Evolutionary conservation across 2,113 vertebrate species (phyloP).

Genomic region (Thymallus thymallus): DNA sequence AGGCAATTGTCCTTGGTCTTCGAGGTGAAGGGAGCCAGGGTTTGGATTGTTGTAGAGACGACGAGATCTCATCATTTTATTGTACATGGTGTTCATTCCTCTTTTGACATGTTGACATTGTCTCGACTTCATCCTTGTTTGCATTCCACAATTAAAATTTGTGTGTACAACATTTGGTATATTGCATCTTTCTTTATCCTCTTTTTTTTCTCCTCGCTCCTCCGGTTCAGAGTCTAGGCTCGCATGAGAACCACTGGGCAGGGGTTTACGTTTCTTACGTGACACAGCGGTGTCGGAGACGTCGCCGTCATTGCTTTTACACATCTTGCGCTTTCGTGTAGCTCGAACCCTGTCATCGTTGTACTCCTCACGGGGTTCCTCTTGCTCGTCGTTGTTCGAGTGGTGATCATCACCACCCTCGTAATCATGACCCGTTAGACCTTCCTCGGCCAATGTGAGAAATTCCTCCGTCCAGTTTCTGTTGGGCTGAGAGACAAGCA

Average conservation of each 20-base stretch:
- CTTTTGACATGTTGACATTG: background rate
- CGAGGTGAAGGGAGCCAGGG: background rate
- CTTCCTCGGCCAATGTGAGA: background rate
- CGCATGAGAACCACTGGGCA: background rate
- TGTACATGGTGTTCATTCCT: background rate
- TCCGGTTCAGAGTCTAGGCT: too few species aligned
- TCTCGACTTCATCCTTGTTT: background rate
- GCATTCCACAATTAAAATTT: background rate
- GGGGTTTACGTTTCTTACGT: background rate
- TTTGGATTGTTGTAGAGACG: background rate
- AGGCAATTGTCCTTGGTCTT: background rate
- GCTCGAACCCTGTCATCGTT: background rate
- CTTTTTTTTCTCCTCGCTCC: background rate
- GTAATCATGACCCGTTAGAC: background rate
- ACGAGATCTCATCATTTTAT: background rate
- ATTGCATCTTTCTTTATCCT: background rate
- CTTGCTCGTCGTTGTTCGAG: background rate
- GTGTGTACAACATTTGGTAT: background rate
- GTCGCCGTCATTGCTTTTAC: background rate
- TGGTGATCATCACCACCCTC: background rate
- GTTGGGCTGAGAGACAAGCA: background rate
- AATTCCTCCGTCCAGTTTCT: background rate
- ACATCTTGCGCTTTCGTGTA: background rate
- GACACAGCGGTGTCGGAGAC: background rate
- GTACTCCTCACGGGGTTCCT: background rate